A percentile compares a stretch with the other conserved stretches of the same genome.
These are phyloP conservation scores for Aproaerema taeniolella DNA, from an alignment of 2,888 invertebrate genomes.

Conservation along the genomic window DNA sequence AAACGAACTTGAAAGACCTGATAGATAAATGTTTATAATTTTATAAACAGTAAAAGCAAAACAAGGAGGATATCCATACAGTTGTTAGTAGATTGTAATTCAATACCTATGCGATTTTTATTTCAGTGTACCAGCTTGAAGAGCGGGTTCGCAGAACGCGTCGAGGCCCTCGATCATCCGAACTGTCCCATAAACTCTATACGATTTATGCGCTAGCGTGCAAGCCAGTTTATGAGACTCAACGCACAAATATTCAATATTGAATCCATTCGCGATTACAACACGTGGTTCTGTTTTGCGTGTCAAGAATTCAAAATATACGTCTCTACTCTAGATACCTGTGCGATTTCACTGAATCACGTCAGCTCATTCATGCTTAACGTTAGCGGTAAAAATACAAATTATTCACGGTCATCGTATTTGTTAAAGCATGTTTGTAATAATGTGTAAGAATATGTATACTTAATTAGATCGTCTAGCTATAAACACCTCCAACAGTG, in stretches of 20 bases:
- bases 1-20: too few species aligned
- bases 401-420: slow-evolving; percentile 12
- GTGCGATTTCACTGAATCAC: slow-evolving; percentile 8
- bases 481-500: slow-evolving; percentile 35
- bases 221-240: slow-evolving; percentile 24
- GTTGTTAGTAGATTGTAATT: too few species aligned
- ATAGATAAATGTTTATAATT: too few species aligned
- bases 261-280: slow-evolving; percentile 12
- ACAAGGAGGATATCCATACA: too few species aligned
- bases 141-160: background rate
- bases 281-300: slow-evolving; percentile 5
- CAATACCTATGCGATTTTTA: too few species aligned
- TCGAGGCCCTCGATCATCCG: slow-evolving; percentile 21
- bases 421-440: slow-evolving; percentile 23
- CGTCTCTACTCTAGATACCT: slow-evolving; percentile 2
- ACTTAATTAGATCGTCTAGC: slow-evolving; percentile 16
- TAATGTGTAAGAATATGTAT: too few species aligned
- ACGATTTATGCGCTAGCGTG: slow-evolving; percentile 25
- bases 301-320: slow-evolving; percentile 4
- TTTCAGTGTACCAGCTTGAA: too few species aligned
- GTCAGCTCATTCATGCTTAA: slow-evolving; percentile 12
- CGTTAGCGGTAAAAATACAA: slow-evolving; percentile 12
- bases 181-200: slow-evolving; percentile 22
- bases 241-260: slow-evolving; percentile 19
- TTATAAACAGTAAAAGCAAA: too few species aligned